A percentile compares a stretch with the other conserved stretches of the same genome.
phyloP scores from a whole-genome alignment of 1,140 invertebrate genomes.

The Drepana arcuata region DNA sequence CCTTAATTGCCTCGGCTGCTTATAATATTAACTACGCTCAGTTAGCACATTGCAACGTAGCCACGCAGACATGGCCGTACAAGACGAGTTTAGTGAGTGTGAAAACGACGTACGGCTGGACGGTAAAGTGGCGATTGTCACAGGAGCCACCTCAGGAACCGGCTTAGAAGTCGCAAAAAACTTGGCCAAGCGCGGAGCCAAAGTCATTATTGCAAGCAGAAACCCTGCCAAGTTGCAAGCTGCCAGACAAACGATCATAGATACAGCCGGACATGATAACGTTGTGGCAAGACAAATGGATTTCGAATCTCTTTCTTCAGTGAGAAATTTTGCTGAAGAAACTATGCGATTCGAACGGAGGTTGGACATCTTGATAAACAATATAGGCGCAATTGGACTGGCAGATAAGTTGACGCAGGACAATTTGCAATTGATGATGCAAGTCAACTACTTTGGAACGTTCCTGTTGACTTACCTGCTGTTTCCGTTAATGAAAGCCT shows the following conservation, averaged over 20 bases:
- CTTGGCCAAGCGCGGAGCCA: constrained; percentile 84
- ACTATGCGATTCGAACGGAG: constrained; percentile 48
- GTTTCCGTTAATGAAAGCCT: constrained; percentile 71
- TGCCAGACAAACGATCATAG: constrained; percentile 75
- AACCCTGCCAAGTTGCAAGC: constrained; percentile 73
- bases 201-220: constrained; percentile 85
- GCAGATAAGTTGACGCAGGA: constrained; percentile 57
- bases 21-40: too few species aligned
- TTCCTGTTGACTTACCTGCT: constrained; percentile 74
- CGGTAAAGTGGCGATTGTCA: constrained; percentile 91
- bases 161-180: constrained; percentile 85
- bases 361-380: constrained; percentile 75
- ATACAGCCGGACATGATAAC: constrained; percentile 60
- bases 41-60: too few species aligned
- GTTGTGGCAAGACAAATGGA: constrained; percentile 60
- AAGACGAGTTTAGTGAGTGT: constrained; percentile 38
- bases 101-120: constrained; percentile 73
- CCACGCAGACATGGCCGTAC: too few species aligned
- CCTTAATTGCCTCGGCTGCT: too few species aligned
- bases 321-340: constrained; percentile 27
- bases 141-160: constrained; percentile 84
- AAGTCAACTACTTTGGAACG: constrained; percentile 72
- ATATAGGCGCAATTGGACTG: constrained; percentile 59
- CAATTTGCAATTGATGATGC: constrained; percentile 70
- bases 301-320: constrained; percentile 32